These are phyloP conservation scores for Standfussiana lucernea DNA, from an alignment of 2,888 invertebrate genomes.

Conservation along the genomic window DNA sequence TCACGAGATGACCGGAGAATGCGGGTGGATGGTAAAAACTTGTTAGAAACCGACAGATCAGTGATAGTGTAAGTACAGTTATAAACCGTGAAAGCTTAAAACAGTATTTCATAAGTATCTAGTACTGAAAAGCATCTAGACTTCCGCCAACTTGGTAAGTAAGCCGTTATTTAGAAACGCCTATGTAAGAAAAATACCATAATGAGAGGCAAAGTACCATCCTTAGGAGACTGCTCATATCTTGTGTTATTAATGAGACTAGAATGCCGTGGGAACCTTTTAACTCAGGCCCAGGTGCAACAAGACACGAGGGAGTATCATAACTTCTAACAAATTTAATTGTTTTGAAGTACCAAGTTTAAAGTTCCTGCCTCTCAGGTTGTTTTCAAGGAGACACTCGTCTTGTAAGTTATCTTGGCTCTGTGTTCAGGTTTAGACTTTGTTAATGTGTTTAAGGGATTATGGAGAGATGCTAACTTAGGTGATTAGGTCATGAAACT, in stretches of 20 bases:
- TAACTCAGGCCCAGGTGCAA: slow-evolving; percentile 74
- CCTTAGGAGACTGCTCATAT: slow-evolving; percentile 57
- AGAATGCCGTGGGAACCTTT: slow-evolving; percentile 70
- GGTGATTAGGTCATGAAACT: slow-evolving; percentile 1
- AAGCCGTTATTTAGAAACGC: slow-evolving; percentile 4
- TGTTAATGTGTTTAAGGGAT: slow-evolving; percentile 3
- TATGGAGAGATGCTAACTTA: neutral
- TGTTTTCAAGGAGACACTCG: slow-evolving; percentile 34
- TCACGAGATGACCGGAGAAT: too few species aligned
- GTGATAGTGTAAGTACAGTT: too few species aligned
- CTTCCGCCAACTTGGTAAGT: neutral
- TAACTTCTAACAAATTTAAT: slow-evolving; percentile 73
- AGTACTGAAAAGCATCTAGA: neutral
- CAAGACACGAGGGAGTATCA: slow-evolving; percentile 60
- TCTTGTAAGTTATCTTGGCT: slow-evolving; percentile 36
- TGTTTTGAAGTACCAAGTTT: slow-evolving; percentile 67
- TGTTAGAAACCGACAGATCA: too few species aligned
- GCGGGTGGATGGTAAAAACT: too few species aligned
- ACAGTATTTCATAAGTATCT: too few species aligned
- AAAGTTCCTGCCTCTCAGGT: slow-evolving; percentile 43
- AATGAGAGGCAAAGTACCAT: slow-evolving; percentile 35
- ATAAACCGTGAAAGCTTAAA: too few species aligned
- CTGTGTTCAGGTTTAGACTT: slow-evolving; percentile 5
- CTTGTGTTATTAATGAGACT: slow-evolving; percentile 71
- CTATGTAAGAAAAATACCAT: slow-evolving; percentile 30